A percentile compares a stretch with the other conserved stretches of the same genome.
These are phyloP conservation scores for Eucidaris tribuloides DNA, from an alignment of 35 echinoderm and acorn worm genomes.

Conservation along the genomic window DNA sequence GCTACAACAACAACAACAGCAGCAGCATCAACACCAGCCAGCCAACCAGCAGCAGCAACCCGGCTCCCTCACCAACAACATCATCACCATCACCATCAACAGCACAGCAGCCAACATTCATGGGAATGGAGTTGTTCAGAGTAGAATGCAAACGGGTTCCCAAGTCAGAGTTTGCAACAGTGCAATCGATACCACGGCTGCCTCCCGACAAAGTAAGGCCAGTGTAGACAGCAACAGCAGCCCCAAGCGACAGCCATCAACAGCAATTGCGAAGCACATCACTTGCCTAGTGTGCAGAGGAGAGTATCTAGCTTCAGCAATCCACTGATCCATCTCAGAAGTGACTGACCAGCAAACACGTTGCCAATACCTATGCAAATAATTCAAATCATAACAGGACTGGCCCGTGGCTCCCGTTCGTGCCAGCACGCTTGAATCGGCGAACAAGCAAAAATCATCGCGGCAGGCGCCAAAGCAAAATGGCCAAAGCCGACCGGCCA, in stretches of 20 bases:
- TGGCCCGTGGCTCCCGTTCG: constrained; percentile 1
- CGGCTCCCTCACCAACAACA: neutral
- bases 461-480: neutral
- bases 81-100: constrained; percentile 6
- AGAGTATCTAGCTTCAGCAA: neutral
- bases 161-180: neutral
- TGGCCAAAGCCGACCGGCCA: constrained; percentile 8
- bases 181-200: constrained; percentile 14
- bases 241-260: neutral
- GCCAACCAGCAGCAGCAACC: neutral
- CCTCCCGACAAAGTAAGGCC: neutral
- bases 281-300: neutral
- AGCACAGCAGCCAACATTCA: neutral
- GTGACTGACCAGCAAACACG: neutral
- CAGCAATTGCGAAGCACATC: neutral
- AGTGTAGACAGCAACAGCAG: neutral
- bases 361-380: neutral
- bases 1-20: constrained; percentile 20
- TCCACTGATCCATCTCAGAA: neutral
- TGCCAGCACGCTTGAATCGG: constrained; percentile 2
- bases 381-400: constrained; percentile 24
- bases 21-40: neutral
- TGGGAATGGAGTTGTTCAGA: constrained; percentile 10
- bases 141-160: neutral
- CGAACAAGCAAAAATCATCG: neutral